Percentiles rank a stretch among this genome's conserved stretches.
These are phyloP conservation scores for Neostethus bicornis DNA, from an alignment of 2,797 vertebrate species.

Conservation along the genomic window DNA sequence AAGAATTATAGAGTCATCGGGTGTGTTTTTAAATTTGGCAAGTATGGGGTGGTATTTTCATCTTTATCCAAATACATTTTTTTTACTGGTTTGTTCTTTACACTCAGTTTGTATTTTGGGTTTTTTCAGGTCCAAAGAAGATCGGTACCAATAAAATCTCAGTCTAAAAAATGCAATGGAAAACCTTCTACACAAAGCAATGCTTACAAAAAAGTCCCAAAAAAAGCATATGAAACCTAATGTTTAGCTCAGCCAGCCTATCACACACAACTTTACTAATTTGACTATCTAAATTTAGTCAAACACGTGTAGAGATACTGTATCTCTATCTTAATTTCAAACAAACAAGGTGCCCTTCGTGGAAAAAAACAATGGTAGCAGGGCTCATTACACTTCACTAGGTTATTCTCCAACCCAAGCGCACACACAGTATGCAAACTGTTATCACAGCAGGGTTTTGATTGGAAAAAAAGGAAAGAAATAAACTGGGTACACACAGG, in stretches of 20 bases:
- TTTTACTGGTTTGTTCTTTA: slow-evolving; percentile 44
- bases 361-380: slow-evolving; percentile 11
- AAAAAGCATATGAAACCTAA: slow-evolving; percentile 48
- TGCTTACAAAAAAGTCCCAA: slow-evolving; percentile 61
- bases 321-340: slow-evolving; percentile 14
- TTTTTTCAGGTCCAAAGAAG: slow-evolving; percentile 53
- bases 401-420: slow-evolving; percentile 16
- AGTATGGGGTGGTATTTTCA: slow-evolving; percentile 33
- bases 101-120: slow-evolving; percentile 34
- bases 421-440: slow-evolving; percentile 16
- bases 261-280: slow-evolving; percentile 25
- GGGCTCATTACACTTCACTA: slow-evolving; percentile 25
- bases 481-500: slow-evolving; percentile 11
- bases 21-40: slow-evolving; percentile 14
- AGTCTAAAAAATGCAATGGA: slow-evolving; percentile 62
- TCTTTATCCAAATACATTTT: slow-evolving; percentile 39
- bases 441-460: slow-evolving; percentile 12
- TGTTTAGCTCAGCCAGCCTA: slow-evolving; percentile 45
- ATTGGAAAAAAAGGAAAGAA: slow-evolving; percentile 26
- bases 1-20: background rate
- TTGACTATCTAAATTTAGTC: slow-evolving; percentile 34
- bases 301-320: slow-evolving; percentile 37
- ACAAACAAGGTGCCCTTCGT: slow-evolving; percentile 17
- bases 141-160: slow-evolving; percentile 62
- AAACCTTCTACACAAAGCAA: slow-evolving; percentile 61